Conservation (phyloP, 1,140 invertebrate genomes). For the Neoseiulus cucumeris region DNA sequence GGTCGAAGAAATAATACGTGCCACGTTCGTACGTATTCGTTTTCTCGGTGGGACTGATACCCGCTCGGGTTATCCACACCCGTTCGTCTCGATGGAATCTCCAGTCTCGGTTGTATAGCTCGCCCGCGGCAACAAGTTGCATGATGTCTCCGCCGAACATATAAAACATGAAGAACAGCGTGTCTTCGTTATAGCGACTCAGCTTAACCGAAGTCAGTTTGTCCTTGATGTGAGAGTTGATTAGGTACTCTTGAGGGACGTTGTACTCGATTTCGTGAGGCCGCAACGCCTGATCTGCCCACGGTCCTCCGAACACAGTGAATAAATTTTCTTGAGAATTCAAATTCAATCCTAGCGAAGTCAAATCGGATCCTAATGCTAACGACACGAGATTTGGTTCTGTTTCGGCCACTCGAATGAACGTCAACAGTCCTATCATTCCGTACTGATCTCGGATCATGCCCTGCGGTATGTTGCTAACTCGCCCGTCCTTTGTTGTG, state of each 20-base stretch:
- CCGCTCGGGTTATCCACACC: slow-evolving; percentile 95
- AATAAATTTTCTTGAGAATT: slow-evolving; percentile 91
- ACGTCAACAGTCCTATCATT: slow-evolving; percentile 89
- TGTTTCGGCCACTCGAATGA: slow-evolving; percentile 88
- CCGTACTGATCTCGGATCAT: slow-evolving; percentile 99
- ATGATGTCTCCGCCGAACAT: slow-evolving; percentile 93
- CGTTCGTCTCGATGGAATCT: slow-evolving; percentile 96
- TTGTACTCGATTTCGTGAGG: slow-evolving; percentile 97
- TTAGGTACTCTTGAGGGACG: slow-evolving; percentile 94
- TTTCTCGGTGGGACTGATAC: slow-evolving; percentile 74
- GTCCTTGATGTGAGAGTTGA: slow-evolving; percentile 45
- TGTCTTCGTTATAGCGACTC: slow-evolving; percentile 91
- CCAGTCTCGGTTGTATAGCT: slow-evolving; percentile 97
- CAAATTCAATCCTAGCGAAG: slow-evolving; percentile 86
- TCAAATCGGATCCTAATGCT: slow-evolving; percentile 88
- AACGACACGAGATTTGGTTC: slow-evolving; percentile 84
- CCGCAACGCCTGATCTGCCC: slow-evolving; percentile 88
- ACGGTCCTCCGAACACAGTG: slow-evolving; percentile 91
- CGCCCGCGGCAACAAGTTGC: slow-evolving; percentile 81
- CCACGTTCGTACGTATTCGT: slow-evolving; percentile 84
- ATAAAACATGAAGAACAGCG: slow-evolving; percentile 98
- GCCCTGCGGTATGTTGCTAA: slow-evolving; percentile 88
- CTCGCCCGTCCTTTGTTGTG: slow-evolving; percentile 27
- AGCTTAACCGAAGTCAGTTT: slow-evolving; percentile 82
- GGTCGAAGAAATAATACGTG: slow-evolving; percentile 97